Evolutionary conservation across 2,888 invertebrate species (phyloP).

Genomic region (Catocala nupta): DNA sequence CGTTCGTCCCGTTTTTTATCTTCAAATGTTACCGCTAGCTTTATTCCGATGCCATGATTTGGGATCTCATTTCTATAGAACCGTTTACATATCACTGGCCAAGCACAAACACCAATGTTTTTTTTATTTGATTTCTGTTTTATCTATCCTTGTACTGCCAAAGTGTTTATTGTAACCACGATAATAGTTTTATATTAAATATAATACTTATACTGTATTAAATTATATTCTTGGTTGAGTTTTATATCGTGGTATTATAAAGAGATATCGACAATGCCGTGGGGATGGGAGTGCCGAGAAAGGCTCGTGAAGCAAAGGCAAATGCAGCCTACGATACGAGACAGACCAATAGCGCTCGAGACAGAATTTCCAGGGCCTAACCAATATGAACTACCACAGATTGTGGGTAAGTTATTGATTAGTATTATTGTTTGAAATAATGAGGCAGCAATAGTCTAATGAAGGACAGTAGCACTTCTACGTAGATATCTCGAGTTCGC

Average conservation of each 20-base stretch:
- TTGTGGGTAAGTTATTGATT: constrained; percentile 63
- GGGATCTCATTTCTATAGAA: constrained; percentile 42
- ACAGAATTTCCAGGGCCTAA: constrained; percentile 62
- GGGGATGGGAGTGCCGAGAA: constrained; percentile 73
- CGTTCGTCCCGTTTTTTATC: constrained; percentile 61
- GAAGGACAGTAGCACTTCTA: too few species aligned
- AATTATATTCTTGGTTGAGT: constrained; percentile 3
- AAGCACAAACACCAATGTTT: constrained; percentile 24
- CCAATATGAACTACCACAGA: constrained; percentile 65
- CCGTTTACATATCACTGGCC: constrained; percentile 30
- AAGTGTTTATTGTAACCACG: neutral
- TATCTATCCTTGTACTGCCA: constrained; percentile 8
- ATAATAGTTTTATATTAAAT: neutral
- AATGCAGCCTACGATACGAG: constrained; percentile 61
- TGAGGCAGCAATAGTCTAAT: too few species aligned
- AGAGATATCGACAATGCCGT: constrained; percentile 63
- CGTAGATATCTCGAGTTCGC: too few species aligned
- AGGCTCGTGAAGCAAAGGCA: constrained; percentile 72
- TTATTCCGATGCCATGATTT: constrained; percentile 45
- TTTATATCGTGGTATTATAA: constrained; percentile 8
- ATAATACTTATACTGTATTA: neutral
- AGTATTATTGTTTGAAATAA: too few species aligned
- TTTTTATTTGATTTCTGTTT: constrained; percentile 5
- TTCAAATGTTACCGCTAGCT: constrained; percentile 53
- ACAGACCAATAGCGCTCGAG: constrained; percentile 42